A percentile compares a stretch with the other conserved stretches of the same genome.
phyloP scores from a whole-genome alignment of 2,888 invertebrate species.

The Glyphotaelius pellucidus region DNA sequence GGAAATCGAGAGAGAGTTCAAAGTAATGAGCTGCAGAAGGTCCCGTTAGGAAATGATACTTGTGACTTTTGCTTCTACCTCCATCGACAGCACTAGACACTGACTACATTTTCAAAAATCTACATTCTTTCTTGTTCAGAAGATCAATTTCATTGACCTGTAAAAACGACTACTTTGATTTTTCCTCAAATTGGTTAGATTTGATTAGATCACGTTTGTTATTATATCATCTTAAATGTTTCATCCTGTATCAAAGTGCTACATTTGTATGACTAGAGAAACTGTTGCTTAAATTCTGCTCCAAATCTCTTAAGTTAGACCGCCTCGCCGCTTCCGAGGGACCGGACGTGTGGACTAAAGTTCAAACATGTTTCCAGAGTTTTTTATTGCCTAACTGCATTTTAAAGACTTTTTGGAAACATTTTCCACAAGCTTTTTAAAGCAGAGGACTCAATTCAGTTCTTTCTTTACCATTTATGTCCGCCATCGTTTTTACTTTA shows the following conservation, averaged over 20 bases:
- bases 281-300: conserved; percentile 17
- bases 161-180: too few species aligned
- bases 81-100: background rate
- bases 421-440: background rate
- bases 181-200: too few species aligned
- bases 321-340: background rate
- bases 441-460: background rate
- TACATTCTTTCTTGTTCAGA: too few species aligned
- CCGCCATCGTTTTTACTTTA: too few species aligned
- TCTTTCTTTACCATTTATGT: too few species aligned
- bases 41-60: too few species aligned
- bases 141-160: too few species aligned
- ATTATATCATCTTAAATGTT: background rate
- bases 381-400: background rate
- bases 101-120: background rate
- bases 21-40: too few species aligned
- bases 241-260: background rate
- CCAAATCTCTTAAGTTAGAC: background rate
- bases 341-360: background rate
- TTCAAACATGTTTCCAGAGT: background rate
- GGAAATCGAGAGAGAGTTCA: too few species aligned
- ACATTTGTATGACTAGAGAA: background rate
- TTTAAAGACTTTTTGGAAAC: background rate
- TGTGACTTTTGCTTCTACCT: background rate
- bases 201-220: too few species aligned